phyloP scores from a whole-genome alignment of 2,888 invertebrate species.

The Brassicogethes aeneus region DNA sequence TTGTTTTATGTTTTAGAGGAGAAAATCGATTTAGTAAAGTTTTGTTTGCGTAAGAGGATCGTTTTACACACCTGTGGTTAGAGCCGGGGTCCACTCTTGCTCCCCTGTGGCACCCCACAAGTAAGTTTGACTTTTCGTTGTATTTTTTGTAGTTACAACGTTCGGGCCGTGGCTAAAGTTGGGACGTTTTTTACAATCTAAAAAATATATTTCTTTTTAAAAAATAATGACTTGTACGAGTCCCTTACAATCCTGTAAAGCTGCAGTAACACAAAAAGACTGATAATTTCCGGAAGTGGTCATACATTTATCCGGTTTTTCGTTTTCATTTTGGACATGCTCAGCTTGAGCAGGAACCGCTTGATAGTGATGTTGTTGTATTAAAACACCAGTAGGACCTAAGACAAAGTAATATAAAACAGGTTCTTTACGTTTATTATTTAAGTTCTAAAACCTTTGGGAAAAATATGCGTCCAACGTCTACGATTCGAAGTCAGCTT shows the following conservation, averaged over 20 bases:
- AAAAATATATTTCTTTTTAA: no score
- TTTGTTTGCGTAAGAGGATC: no score
- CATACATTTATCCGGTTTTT: slow-evolving; percentile 10
- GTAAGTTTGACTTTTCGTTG: slow-evolving; percentile 53
- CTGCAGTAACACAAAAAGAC: slow-evolving; percentile 34
- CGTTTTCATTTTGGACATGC: slow-evolving; percentile 13
- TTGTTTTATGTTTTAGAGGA: no score
- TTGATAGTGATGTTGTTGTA: slow-evolving; percentile 91
- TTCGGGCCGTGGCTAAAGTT: slow-evolving; percentile 28
- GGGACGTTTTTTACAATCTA: slow-evolving; percentile 40
- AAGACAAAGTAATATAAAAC: no score
- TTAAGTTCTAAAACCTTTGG: slow-evolving; percentile 77
- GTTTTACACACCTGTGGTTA: slow-evolving; percentile 71
- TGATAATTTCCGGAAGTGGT: slow-evolving; percentile 17
- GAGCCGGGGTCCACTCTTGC: slow-evolving; percentile 93
- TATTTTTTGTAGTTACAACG: slow-evolving; percentile 27
- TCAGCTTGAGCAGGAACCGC: slow-evolving; percentile 57
- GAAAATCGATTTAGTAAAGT: no score
- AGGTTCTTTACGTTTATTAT: no score
- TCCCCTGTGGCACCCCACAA: slow-evolving; percentile 95
- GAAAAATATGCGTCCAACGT: slow-evolving; percentile 98
- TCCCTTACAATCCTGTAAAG: slow-evolving; percentile 46
- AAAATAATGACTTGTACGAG: slow-evolving; percentile 3
- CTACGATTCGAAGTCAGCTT: slow-evolving; percentile 91
- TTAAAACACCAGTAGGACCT: slow-evolving; percentile 83